Evolutionary conservation across 2,113 vertebrate genomes (phyloP), one percentile per base, ranked within the genome.

Genomic region (Synchiropus splendidus): DNA sequence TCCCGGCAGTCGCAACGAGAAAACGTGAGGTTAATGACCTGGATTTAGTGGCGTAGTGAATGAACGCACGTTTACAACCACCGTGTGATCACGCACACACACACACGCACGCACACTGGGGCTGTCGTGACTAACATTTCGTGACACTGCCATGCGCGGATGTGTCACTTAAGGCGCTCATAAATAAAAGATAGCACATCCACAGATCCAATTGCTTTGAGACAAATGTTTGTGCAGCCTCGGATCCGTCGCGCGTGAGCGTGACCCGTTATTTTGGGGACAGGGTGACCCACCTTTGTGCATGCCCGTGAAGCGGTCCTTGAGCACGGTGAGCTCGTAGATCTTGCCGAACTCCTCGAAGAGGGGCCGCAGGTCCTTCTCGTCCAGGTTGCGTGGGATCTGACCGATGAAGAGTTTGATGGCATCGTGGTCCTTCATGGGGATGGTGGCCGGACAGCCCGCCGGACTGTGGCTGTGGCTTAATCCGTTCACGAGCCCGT

Each of bases 311-410:
- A 98, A 98, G 83, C 94, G 89, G 88, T 98, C 94, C 87, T 98
- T 98, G 79, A 98, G 89, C 84, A 97, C 94, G 66, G 94, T 98
- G 66, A 98, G 93, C 87, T 98, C 94, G 70, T 98, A 98, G 89
- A 98, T 98, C 86, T 97, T 98, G 71, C 94, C 94, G 85, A 98
- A 98, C 90, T 98, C 94, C 88, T 98, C 92, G 80, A 98, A 97
- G 79, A 97, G 94, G 56, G 94, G 94, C 83, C 96, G 95, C 75
- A 98, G 92, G 88, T 98, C 94, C 81, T 98, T 97, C 87, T 98
- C 94, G 80, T 97, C 94, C 89, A 98, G 94, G 86, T 98, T 98
- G 85, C 94, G 92, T 62, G 94, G 94, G 85, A 98, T 98, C 86
- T 98, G 94, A 72, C 94, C 94, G 83, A 98, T 96, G 89, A 98